Base-by-base conservation (phyloP, 2,797 vertebrate genomes). In the Rhinella marina region DNA sequence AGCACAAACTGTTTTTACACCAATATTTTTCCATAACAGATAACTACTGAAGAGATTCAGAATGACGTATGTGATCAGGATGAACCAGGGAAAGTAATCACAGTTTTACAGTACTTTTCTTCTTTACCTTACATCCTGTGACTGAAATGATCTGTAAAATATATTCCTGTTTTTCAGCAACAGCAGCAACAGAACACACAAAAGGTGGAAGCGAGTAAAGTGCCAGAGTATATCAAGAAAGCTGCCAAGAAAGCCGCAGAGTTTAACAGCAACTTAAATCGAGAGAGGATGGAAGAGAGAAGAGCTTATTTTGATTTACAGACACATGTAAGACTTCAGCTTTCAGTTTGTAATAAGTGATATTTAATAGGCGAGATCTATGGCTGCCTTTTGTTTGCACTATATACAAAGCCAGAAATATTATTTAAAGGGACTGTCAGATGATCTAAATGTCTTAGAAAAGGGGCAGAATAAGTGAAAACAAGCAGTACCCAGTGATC, bases 281-380 rank as follows among this genome's bases (percentile, higher is more conserved):
- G 98, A 90, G 98, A 99, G 82, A 95, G 98, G 11, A 99, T 99
- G 98, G 98, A 99, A 91, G 98, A 99, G 91, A 96, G 98, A 91
- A 96, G 98, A 93, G 98, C 98, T 7, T 99, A 99, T 90, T 99
- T 99, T 92, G 98, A 99, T 94, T 94, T 99, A 54, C 98, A 99
- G 92, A 99, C 98, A 11, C 98, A 99, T 72, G 98, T 99, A 95
- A 94, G 95, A 85, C 29, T 25, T 14, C 8, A 81, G 27, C 10
- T 66, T 66, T 66, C 7, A 61, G 27, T 80, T 61, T 41, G 19
- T 13, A 50, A 77, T 72, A 62, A 9, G 21, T 64, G 61, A 64
- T 11, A 64, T 64, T 64, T 64, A 10, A n/a, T 64, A 10, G n/a
- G 21, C 23, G 10, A n/a, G 23, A 64, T 10, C 61, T 2, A 23